Conservation (phyloP, 2,888 invertebrate species). For the Leptopilina myrica region DNA sequence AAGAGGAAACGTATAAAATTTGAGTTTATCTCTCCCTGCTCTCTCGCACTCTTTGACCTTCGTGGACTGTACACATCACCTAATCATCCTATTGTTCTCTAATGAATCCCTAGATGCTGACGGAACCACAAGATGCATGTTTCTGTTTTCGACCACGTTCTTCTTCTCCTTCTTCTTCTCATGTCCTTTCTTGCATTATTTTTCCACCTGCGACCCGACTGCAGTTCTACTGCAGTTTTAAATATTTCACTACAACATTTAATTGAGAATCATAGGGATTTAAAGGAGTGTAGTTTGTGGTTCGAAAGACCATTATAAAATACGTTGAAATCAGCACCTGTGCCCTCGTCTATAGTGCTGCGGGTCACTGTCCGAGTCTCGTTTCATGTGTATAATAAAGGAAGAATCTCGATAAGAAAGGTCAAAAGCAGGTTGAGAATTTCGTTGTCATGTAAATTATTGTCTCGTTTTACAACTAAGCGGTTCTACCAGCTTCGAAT, state of each 20-base stretch:
- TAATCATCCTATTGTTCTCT: slow-evolving; percentile 75
- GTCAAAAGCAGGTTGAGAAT: slow-evolving; percentile 70
- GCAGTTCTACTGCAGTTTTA: no score
- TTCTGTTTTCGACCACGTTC: slow-evolving; percentile 60
- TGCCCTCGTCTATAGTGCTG: slow-evolving; percentile 63
- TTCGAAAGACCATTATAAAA: slow-evolving; percentile 71
- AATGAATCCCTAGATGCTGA: slow-evolving; percentile 75
- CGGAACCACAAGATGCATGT: slow-evolving; percentile 70
- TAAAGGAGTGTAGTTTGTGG: not conserved
- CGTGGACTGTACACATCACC: slow-evolving; percentile 69
- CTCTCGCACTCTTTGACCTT: slow-evolving; percentile 46
- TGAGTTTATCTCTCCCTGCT: slow-evolving; percentile 13
- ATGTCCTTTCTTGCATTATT: slow-evolving; percentile 51
- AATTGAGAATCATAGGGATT: not conserved
- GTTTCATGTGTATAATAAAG: slow-evolving; percentile 75
- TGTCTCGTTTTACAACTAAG: slow-evolving; percentile 55
- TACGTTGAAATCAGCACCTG: slow-evolving; percentile 73
- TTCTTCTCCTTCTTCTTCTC: slow-evolving; percentile 53
- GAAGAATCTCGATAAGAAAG: slow-evolving; percentile 72
- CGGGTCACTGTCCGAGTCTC: slow-evolving; percentile 53
- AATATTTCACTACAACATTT: not conserved
- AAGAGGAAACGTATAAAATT: not conserved
- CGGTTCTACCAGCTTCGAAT: slow-evolving; percentile 21
- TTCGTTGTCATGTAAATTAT: slow-evolving; percentile 75
- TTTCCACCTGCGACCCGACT: not conserved